Percentiles rank a stretch among this genome's conserved stretches.
phyloP scores from a whole-genome alignment of 2,113 vertebrate genomes.

The Pseudorasbora parva region DNA sequence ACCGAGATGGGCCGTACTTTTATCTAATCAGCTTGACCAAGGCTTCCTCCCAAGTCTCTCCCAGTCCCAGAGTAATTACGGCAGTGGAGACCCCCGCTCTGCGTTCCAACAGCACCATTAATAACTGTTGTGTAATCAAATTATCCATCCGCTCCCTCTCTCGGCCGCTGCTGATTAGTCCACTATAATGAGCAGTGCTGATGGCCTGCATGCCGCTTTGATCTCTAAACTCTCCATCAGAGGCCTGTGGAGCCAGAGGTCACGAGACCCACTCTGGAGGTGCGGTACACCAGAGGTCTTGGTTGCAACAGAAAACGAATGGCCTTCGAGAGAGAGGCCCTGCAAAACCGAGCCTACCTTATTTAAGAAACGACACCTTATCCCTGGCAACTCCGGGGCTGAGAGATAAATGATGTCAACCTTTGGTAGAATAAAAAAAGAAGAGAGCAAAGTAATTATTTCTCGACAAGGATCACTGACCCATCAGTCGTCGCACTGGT shows the following conservation, averaged over 20 bases:
- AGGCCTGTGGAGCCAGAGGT: conserved; percentile 33
- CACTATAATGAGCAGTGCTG: conserved; percentile 57
- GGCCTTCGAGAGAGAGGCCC: background rate
- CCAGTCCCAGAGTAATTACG: conserved; percentile 42
- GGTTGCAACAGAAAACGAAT: background rate
- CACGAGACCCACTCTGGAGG: background rate
- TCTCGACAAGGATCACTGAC: conserved; percentile 47
- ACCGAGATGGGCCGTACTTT: conserved; percentile 58
- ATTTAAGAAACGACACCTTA: conserved; percentile 30
- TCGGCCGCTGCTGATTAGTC: conserved; percentile 53
- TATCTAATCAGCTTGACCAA: conserved; percentile 38
- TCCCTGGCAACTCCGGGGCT: conserved; percentile 2
- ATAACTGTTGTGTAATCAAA: conserved; percentile 64
- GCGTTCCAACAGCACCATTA: conserved; percentile 56
- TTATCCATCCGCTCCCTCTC: conserved; percentile 52
- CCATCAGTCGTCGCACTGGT: conserved; percentile 24
- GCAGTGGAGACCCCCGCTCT: conserved; percentile 40
- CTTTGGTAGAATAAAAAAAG: conserved; percentile 34
- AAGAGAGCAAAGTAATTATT: conserved; percentile 47
- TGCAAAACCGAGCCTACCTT: background rate
- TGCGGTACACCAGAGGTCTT: background rate
- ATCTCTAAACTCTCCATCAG: conserved; percentile 50
- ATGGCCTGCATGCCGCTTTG: conserved; percentile 52
- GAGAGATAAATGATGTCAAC: conserved; percentile 52
- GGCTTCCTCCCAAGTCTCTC: background rate